Evolutionary conservation across 2,888 invertebrate species (phyloP), one percentile per base, ranked within the genome.

Genomic region (Sarcophaga caerulescens): DNA sequence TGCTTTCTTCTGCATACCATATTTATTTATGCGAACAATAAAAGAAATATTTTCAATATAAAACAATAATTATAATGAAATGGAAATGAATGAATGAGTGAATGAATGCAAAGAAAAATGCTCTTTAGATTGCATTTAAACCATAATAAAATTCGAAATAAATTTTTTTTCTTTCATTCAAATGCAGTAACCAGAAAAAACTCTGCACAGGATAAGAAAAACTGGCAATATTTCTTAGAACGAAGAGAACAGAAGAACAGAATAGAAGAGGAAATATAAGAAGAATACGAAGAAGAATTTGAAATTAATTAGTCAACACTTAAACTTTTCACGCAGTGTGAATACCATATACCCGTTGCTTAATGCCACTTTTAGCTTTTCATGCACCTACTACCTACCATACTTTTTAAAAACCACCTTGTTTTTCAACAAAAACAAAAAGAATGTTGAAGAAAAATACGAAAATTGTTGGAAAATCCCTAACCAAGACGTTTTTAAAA

Each of bases 301-400:
- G 4, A 83, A 83, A 86, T 81, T 86, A 86, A 86, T 86, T 86
- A 86, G 85, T 86, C 83, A 77, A 77, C 83, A 83, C 85, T 86
- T 83, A 77, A 86, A 83, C 68, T 86, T 85, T 86, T 86, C 80
- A 86, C 81, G 80, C 83, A 81, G n/a, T 45, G 47, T 65, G 47
- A 44, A 80, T 83, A 80, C 35, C 77, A 71, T 66, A 77, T 73
- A 71, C 10, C 47, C 12, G 17, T 65, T 81, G 77, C 69, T 70
- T 83, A 79, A 79, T 79, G 59, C 73, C 25, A 75, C 74, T 60
- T 75, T 83, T 45, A 75, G 68, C 62, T 75, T 65, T 35, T 44
- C 65, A 80, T 80, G 65, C 59, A 70, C 75, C 47, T 47, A 80
- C 47, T 47, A 80, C 2, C 10, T 35, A 8, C 35, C 35, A 35